Evolutionary conservation across 2,888 invertebrate genomes (phyloP).

Genomic region (Bombylius major): DNA sequence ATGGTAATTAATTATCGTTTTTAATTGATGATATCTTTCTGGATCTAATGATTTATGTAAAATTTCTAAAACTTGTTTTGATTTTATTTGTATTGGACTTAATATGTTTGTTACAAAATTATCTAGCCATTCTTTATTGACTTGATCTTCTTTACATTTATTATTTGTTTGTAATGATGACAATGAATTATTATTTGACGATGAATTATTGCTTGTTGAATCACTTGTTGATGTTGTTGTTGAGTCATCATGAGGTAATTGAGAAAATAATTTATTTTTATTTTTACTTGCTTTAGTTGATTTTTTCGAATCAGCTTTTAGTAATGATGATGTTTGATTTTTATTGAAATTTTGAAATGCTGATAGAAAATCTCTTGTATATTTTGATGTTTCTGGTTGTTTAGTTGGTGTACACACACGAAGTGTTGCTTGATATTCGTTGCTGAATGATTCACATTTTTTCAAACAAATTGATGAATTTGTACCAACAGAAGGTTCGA

Average conservation of each 20-base stretch:
- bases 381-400: not conserved
- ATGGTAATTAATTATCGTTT: not conserved
- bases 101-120: slow-evolving; percentile 21
- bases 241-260: no score
- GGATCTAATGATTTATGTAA: not conserved
- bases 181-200: no score
- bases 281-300: no score
- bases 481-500: no score
- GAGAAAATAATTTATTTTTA: no score
- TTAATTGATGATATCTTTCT: not conserved
- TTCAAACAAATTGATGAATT: no score
- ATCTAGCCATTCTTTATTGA: slow-evolving; percentile 18
- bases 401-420: not conserved
- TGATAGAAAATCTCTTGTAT: not conserved
- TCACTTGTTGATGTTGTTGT: no score
- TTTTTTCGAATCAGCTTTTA: no score
- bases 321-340: no score
- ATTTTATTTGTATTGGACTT: slow-evolving; percentile 16
- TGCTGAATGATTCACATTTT: not conserved
- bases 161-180: no score
- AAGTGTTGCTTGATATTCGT: not conserved
- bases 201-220: no score
- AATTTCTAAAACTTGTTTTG: not conserved
- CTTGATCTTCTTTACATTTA: not conserved
- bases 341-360: not conserved